Base-by-base conservation (phyloP, 1,140 invertebrate species). In the Sycobia sp. region DNA sequence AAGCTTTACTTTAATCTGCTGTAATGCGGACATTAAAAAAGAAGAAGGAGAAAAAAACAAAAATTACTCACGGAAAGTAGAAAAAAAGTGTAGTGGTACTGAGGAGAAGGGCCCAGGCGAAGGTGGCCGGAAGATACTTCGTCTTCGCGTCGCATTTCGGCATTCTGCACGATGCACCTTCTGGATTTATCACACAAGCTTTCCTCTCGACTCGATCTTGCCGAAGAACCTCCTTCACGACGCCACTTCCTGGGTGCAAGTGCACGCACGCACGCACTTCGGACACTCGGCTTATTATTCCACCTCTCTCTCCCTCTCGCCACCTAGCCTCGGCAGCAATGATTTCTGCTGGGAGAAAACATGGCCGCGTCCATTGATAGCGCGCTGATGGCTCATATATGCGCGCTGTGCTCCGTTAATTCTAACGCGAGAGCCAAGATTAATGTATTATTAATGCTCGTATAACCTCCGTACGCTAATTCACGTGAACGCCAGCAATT, bases 61-160 rank as follows among this genome's bases (percentile, higher is more conserved):
- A n/a, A 23, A 62, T 54, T 67, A 95, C 94, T 96, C 87, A 97
- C 95, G 95, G 93, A 84, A 93, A 97, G 82, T 91, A 93, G 85
- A 97, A 98, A 88, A 98, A 98, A 69, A 95, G 86, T 73, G 89
- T 89, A 69, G 95, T 97, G 67, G 94, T 93, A 73, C 88, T 88
- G 73, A 98, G 84, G 69, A 98, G 86, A 73, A 98, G 85, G 66
- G 89, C 89, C 96, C 96, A 99, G 75, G 96, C 96, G 84, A 96
- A 93, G 75, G 92, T 92, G 76, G 95, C 95, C 81, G 96, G 96
- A 84, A 97, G 90, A 84, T 93, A 95, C 85, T 91, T 91, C 77
- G 92, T 94, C 83, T 91, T 93, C 76, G 92, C 89, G 86, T 93
- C 91, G 86, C 92, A 94, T 91, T 91, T 91, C 86, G 91, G 91